Conservation (phyloP, 2,113 vertebrate genomes). For the Nothocercus julius region DNA sequence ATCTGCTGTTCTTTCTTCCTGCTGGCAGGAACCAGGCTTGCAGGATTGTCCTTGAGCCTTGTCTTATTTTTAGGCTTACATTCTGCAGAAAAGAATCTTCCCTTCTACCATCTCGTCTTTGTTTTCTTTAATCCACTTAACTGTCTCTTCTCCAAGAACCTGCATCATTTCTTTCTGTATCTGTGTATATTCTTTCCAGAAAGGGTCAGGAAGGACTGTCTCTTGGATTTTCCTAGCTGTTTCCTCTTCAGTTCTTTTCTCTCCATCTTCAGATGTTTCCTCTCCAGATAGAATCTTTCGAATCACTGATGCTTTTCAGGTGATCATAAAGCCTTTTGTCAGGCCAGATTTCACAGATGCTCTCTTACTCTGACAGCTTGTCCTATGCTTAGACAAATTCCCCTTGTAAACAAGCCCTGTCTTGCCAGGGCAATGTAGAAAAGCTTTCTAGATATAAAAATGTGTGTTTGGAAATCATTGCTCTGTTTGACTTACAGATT, state of each 20-base stretch:
- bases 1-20: background rate
- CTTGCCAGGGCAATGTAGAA: background rate
- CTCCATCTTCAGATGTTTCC: background rate
- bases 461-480: background rate
- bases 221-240: background rate
- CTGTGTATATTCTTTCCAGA: background rate
- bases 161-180: background rate
- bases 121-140: background rate
- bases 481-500: background rate
- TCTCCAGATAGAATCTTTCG: background rate
- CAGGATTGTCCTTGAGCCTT: background rate
- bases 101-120: background rate
- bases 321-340: constrained; percentile 37
- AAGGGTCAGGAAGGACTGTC: background rate
- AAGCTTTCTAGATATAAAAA: background rate
- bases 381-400: background rate
- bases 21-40: background rate
- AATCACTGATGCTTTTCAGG: background rate
- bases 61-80: background rate
- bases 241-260: background rate
- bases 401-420: background rate
- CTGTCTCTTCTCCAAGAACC: background rate
- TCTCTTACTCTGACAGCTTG: constrained; percentile 13
- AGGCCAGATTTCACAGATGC: background rate
- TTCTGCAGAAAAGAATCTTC: background rate